Percentiles rank a stretch among this genome's conserved stretches.
These are phyloP conservation scores for Terrapene triunguis DNA, from an alignment of 2,113 vertebrate genomes.

Conservation along the genomic window DNA sequence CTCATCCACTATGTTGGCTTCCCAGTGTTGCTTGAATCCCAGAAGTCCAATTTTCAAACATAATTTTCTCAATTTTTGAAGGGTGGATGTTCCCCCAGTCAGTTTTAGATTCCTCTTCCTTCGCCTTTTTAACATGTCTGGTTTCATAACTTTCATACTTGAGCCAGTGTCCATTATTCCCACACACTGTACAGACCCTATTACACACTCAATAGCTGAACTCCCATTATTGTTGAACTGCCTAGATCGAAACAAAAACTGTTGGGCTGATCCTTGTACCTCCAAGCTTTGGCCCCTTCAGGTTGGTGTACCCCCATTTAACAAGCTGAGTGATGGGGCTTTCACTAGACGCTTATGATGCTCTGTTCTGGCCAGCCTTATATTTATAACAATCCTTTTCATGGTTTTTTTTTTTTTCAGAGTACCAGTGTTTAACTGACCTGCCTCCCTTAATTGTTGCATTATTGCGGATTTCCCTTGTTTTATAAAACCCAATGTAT, in stretches of 20 bases:
- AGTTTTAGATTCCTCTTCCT: not conserved
- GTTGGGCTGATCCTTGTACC: not conserved
- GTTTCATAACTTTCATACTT: not conserved
- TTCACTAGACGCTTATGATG: not conserved
- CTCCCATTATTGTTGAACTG: not conserved
- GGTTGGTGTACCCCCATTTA: not conserved
- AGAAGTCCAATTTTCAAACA: not conserved
- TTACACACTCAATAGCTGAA: not conserved
- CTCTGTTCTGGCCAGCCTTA: not conserved
- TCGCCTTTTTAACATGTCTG: not conserved
- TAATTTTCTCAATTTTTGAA: not conserved
- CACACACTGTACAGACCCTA: not conserved
- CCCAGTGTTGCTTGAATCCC: not conserved
- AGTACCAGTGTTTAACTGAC: not conserved
- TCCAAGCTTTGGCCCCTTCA: not conserved
- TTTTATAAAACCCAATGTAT: not conserved
- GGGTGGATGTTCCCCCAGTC: not conserved
- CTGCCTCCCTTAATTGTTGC: too few species aligned
- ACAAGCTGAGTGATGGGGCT: not conserved
- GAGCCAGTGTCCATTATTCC: not conserved
- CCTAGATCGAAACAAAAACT: not conserved
- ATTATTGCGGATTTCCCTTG: not conserved
- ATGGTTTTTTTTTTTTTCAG: not conserved
- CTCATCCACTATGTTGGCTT: not conserved
- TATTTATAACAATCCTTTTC: not conserved